Conservation (phyloP, 1,140 invertebrate genomes). For the Parapsyche elsis region DNA sequence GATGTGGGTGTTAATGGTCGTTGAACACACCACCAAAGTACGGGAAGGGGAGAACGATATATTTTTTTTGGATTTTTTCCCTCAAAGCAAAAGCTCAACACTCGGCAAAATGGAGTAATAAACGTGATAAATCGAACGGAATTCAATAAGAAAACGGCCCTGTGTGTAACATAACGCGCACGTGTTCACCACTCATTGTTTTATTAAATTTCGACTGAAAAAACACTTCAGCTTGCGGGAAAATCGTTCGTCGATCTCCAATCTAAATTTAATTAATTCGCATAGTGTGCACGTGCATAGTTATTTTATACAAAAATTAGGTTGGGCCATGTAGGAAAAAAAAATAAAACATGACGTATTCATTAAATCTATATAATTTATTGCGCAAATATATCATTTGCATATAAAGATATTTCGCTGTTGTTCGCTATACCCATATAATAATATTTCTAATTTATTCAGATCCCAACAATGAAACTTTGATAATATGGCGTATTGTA, state of each 20-base stretch:
- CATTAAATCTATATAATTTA: constrained; percentile 29
- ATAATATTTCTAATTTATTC: constrained; percentile 12
- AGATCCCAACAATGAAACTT: constrained; percentile 12
- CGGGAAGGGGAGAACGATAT: neutral
- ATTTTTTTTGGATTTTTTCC: constrained; percentile 5
- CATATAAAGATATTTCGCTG: constrained; percentile 23
- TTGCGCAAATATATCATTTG: constrained; percentile 30
- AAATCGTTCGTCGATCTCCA: no score
- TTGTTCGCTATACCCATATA: neutral
- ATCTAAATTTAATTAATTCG: no score
- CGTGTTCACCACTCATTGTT: constrained; percentile 3
- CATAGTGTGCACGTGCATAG: no score
- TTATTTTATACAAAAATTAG: no score
- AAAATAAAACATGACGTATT: constrained; percentile 16
- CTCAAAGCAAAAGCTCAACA: neutral
- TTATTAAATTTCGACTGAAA: neutral
- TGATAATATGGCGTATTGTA: constrained; percentile 7
- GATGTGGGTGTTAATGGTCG: constrained; percentile 31
- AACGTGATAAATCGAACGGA: constrained; percentile 5
- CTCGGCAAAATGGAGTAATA: constrained; percentile 38
- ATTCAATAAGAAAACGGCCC: constrained; percentile 25
- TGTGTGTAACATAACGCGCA: neutral
- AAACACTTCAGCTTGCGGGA: no score
- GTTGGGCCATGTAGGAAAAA: neutral
- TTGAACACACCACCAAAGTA: constrained; percentile 3